Base-by-base conservation (phyloP, 1,140 invertebrate species). In the Hirudo medicinalis region DNA sequence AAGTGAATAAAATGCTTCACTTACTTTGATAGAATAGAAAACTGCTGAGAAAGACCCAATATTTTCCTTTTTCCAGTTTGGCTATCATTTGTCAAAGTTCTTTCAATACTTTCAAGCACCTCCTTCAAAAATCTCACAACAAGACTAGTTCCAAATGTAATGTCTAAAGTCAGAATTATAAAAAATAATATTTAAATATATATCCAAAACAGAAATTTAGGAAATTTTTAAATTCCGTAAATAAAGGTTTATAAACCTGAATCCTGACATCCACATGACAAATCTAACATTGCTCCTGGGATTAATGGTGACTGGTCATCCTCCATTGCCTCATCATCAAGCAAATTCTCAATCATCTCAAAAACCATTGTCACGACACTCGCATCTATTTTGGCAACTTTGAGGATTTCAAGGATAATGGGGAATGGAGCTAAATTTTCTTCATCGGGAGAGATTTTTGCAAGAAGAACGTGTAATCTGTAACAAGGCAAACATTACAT, bases 1-100 rank as follows among this genome's bases (percentile, higher is more conserved):
- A 60, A 60, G 15, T 60, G 57, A 1, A n/a, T 9, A 57, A 63
- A 8, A 25, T 11, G 19, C 20, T 1, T 63, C 29, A 63, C 57
- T 63, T 25, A 63, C 57, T 63, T 63, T 11, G 57, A 63, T 11
- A 63, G 57, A 63, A 63, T 63, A 32, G 57, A 63, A 63, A 63
- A 32, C 13, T 63, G 22, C 17, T 25, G 57, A 63, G 22, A 25
- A 25, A 32, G 57, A 63, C 22, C 19, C 4, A 25, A 25, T 63
- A 25, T 22, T n/a, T 63, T 63, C 29, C 17, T 63, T 22, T 63
- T 63, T 20, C 29, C 29, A 25, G 6, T 25, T 63, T 63, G 22
- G 11, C 22, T 63, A 63, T 20, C 57, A 63, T 20, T 63, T 20
- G 22, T 63, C 11, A 63, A 32, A 22, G 22, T 63, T 63, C 57